phyloP scores from a whole-genome alignment of 2,797 vertebrate genomes.

The Lagocephalus sceleratus region DNA sequence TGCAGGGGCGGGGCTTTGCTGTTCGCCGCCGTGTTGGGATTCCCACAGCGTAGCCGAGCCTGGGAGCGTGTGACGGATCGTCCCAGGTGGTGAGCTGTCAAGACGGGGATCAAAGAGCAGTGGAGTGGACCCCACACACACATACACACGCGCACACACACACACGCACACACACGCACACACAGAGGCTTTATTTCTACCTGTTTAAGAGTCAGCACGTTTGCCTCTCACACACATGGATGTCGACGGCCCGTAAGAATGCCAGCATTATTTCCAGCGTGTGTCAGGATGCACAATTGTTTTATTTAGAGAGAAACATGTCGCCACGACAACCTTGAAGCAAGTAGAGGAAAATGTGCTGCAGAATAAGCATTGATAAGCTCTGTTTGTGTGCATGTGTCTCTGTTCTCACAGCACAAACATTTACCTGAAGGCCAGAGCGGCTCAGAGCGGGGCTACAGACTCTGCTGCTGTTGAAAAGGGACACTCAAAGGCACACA shows the following conservation, averaged over 20 bases:
- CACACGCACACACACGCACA: conserved; percentile 22
- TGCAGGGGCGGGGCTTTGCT: conserved; percentile 22
- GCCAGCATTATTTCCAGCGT: conserved; percentile 18
- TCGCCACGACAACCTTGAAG: conserved; percentile 16
- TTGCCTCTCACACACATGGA: conserved; percentile 25
- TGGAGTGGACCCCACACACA: conserved; percentile 58
- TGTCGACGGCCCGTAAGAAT: conserved; percentile 29
- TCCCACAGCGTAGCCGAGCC: conserved; percentile 56
- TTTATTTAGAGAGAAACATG: conserved; percentile 19
- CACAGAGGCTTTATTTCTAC: conserved; percentile 32
- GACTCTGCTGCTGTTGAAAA: conserved; percentile 43
- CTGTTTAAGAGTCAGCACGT: conserved; percentile 64
- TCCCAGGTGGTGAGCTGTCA: conserved; percentile 76
- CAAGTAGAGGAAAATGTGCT: conserved; percentile 1
- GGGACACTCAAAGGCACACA: conserved; percentile 48
- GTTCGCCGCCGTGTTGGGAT: conserved; percentile 56
- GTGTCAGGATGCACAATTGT: conserved; percentile 2
- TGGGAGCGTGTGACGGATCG: conserved; percentile 53
- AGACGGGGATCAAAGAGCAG: conserved; percentile 71
- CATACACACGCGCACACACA: conserved; percentile 27
- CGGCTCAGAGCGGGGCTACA: conserved; percentile 39
- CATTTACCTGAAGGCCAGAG: conserved; percentile 60
- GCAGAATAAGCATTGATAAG: conserved; percentile 15
- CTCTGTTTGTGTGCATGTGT: conserved; percentile 22
- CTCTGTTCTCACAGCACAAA: conserved; percentile 40